Percentiles rank a stretch among this genome's conserved stretches.
These are phyloP conservation scores for Corydoras maculifer DNA, from an alignment of 2,113 vertebrate genomes.

Conservation along the genomic window DNA sequence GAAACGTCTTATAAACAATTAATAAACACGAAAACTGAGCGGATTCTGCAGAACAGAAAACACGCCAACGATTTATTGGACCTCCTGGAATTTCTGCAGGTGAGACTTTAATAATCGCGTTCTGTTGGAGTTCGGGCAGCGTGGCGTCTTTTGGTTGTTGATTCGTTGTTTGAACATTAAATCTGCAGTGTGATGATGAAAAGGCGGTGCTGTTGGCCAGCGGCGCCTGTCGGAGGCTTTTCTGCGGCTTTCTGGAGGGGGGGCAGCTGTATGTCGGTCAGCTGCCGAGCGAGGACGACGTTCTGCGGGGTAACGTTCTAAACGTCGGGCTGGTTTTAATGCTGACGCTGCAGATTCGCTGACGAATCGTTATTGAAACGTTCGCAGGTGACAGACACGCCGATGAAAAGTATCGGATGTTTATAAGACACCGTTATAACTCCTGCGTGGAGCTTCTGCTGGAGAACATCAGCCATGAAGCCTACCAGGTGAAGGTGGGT, in stretches of 20 bases:
- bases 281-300: slow-evolving; percentile 68
- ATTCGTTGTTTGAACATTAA: not conserved
- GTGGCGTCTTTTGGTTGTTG: not conserved
- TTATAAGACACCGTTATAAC: slow-evolving; percentile 85
- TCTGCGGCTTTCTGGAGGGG: slow-evolving; percentile 71
- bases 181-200: slow-evolving; percentile 66
- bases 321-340: not conserved
- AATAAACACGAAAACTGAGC: slow-evolving; percentile 47
- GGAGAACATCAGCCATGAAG: slow-evolving; percentile 67
- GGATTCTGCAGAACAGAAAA: slow-evolving; percentile 63
- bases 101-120: slow-evolving; percentile 12
- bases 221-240: slow-evolving; percentile 69
- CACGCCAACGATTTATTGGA: slow-evolving; percentile 82
- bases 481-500: slow-evolving; percentile 70
- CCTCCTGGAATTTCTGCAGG: slow-evolving; percentile 69
- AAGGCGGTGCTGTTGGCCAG: slow-evolving; percentile 60
- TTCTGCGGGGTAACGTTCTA: slow-evolving; percentile 50
- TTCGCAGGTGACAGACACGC: slow-evolving; percentile 58
- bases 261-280: slow-evolving; percentile 72
- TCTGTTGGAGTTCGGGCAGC: not conserved
- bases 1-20: slow-evolving; percentile 48
- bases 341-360: not conserved
- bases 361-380: not conserved
- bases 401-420: slow-evolving; percentile 76
- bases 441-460: slow-evolving; percentile 69